Evolutionary conservation across 2,797 vertebrate genomes (phyloP).

Genomic region (Sebastes iracundus): DNA sequence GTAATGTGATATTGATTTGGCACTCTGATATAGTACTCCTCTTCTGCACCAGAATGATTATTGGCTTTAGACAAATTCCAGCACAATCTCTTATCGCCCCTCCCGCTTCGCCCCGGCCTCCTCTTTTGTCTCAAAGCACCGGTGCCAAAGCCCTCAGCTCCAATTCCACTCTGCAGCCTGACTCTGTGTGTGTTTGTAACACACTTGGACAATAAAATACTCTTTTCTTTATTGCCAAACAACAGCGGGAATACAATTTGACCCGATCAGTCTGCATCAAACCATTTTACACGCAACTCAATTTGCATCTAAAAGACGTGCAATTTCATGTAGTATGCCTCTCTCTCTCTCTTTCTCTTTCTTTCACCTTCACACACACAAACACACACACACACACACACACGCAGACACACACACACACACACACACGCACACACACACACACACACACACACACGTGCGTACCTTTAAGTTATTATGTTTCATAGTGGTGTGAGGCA

Average conservation of each 20-base stretch:
- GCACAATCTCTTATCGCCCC: conserved; percentile 61
- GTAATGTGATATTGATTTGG: conserved; percentile 88
- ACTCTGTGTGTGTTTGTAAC: conserved; percentile 35
- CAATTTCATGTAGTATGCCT: conserved; percentile 30
- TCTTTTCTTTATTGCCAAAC: conserved; percentile 56
- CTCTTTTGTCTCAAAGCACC: conserved; percentile 52
- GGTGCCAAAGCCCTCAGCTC: conserved; percentile 47
- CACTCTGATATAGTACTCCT: conserved; percentile 79
- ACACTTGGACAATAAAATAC: conserved; percentile 49
- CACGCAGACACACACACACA: not conserved
- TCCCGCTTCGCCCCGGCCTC: not conserved
- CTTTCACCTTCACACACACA: conserved; percentile 16
- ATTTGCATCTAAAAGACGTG: conserved; percentile 73
- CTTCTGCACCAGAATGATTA: conserved; percentile 78
- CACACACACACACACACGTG: conserved; percentile 1
- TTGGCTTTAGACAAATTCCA: conserved; percentile 85
- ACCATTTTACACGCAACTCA: conserved; percentile 52
- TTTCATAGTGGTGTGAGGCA: conserved; percentile 64
- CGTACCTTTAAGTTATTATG: conserved; percentile 68
- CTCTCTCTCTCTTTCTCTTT: not conserved
- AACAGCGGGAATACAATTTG: conserved; percentile 56
- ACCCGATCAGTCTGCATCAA: conserved; percentile 57
- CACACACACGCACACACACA: not conserved
- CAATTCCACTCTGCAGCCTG: conserved; percentile 24
- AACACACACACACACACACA: conserved; percentile 2